Percentiles rank a stretch among this genome's conserved stretches.
Conservation (phyloP, 2,888 invertebrate species). For the Drosophila mulleri region DNA sequence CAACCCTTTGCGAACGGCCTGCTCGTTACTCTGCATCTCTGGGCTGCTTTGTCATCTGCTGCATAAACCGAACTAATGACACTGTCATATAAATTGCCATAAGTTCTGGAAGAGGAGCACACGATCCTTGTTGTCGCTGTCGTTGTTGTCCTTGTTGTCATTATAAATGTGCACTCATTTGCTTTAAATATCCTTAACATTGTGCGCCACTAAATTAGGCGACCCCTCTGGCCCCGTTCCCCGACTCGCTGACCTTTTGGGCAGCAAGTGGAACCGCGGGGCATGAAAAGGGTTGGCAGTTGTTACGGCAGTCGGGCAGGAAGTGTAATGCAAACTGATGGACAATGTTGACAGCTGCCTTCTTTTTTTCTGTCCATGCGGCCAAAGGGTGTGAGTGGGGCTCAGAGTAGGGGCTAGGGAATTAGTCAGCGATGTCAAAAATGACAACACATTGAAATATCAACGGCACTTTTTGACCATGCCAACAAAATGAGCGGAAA, state of each 20-base stretch:
- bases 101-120: constrained; percentile 46
- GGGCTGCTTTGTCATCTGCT: constrained; percentile 24
- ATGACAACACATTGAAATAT: constrained; percentile 72
- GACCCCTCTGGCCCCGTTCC: constrained; percentile 26
- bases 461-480: constrained; percentile 61
- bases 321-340: constrained; percentile 58
- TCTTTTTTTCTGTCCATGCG: constrained; percentile 3
- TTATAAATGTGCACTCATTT: constrained; percentile 79
- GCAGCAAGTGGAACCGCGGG: constrained; percentile 75
- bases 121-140: constrained; percentile 54
- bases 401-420: constrained; percentile 22
- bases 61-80: constrained; percentile 55
- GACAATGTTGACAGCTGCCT: constrained; percentile 72
- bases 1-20: background rate
- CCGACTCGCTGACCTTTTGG: constrained; percentile 67
- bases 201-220: constrained; percentile 76
- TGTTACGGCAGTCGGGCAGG: constrained; percentile 47
- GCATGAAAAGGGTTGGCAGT: constrained; percentile 64
- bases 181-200: constrained; percentile 76
- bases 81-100: constrained; percentile 64
- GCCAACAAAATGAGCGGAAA: constrained; percentile 59
- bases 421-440: constrained; percentile 75
- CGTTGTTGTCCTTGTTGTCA: constrained; percentile 66
- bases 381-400: background rate
- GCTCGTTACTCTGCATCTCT: constrained; percentile 10